Conservation (phyloP, 2,888 invertebrate species). For the Archaeoteleia sp. region DNA sequence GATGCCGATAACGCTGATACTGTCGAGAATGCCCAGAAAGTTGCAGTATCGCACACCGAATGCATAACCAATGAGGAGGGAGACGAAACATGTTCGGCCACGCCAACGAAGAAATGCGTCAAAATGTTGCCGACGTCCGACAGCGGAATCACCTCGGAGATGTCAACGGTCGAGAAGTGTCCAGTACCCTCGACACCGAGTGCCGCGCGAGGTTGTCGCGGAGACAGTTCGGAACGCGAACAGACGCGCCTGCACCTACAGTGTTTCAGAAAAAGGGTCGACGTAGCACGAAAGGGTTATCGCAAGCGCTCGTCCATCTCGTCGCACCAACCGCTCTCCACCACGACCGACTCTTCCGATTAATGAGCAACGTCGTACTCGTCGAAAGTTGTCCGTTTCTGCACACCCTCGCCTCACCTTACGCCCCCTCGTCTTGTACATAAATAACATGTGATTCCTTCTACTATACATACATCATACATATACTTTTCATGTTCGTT, state of each 20-base stretch:
- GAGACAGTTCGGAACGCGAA: conserved; percentile 66
- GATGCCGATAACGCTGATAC: too few species aligned
- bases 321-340: conserved; percentile 9
- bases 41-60: conserved; percentile 6
- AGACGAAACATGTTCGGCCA: conserved; percentile 31
- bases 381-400: conserved; percentile 5
- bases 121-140: conserved; percentile 67
- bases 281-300: conserved; percentile 58
- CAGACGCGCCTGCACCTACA: conserved; percentile 61
- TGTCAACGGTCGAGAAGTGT: conserved; percentile 67
- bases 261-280: conserved; percentile 67
- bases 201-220: conserved; percentile 43
- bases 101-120: conserved; percentile 58
- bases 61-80: neutral
- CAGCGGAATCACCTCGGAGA: conserved; percentile 70
- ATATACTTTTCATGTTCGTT: neutral
- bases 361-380: conserved; percentile 52
- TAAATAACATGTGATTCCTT: conserved; percentile 70
- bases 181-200: conserved; percentile 27
- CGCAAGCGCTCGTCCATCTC: conserved; percentile 46
- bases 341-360: conserved; percentile 67
- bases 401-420: conserved; percentile 1
- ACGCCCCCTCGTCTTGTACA: conserved; percentile 60
- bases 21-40: too few species aligned
- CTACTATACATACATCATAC: conserved; percentile 70